These are phyloP conservation scores for Sinella curviseta DNA, from an alignment of 1,140 invertebrate genomes.

Conservation along the genomic window DNA sequence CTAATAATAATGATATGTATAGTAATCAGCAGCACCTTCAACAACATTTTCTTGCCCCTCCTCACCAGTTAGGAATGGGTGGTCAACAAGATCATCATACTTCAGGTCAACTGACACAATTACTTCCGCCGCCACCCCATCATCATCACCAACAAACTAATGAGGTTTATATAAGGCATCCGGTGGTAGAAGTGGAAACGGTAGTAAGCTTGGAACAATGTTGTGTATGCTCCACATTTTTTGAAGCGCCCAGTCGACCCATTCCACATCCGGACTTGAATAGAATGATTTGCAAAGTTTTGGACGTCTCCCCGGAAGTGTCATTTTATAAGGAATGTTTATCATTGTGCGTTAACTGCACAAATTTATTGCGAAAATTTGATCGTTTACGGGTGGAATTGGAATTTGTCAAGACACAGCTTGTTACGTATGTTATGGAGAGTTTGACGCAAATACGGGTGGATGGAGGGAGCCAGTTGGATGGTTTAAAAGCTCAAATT, in stretches of 20 bases:
- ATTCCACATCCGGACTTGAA: slow-evolving; percentile 32
- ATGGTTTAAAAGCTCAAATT: neutral
- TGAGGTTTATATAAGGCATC: neutral
- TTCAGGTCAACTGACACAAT: too few species aligned
- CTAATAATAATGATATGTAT: too few species aligned
- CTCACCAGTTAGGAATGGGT: too few species aligned
- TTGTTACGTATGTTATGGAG: slow-evolving; percentile 27
- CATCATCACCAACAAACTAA: too few species aligned
- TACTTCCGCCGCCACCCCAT: too few species aligned
- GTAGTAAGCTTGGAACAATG: slow-evolving; percentile 30
- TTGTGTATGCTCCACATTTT: slow-evolving; percentile 28
- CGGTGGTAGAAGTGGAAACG: neutral
- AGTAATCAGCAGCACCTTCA: too few species aligned
- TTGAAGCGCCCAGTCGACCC: neutral
- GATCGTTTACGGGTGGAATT: slow-evolving; percentile 27
- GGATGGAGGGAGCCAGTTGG: slow-evolving; percentile 13
- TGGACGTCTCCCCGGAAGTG: neutral
- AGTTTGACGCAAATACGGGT: slow-evolving; percentile 17
- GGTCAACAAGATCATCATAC: too few species aligned
- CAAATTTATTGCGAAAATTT: slow-evolving; percentile 20
- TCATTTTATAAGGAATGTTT: neutral
- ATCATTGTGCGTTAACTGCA: neutral
- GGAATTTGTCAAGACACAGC: slow-evolving; percentile 14
- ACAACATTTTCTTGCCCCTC: too few species aligned
- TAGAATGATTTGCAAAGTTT: slow-evolving; percentile 20